A percentile compares a stretch with the other conserved stretches of the same genome.
Conservation (phyloP, 2,888 invertebrate genomes). For the Bombylius discolor region DNA sequence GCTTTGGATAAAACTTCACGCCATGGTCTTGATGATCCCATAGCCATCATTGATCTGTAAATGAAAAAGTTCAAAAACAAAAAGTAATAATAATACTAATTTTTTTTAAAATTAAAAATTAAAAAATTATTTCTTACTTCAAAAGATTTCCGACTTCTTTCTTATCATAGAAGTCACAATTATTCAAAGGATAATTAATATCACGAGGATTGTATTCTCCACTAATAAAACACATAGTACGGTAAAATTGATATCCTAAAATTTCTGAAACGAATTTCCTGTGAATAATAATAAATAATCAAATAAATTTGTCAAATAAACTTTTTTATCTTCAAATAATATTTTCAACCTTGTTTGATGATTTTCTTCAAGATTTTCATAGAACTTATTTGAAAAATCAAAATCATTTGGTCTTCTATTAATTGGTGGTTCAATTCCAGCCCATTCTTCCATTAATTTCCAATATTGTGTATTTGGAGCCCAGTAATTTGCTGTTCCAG, state of each 20-base stretch:
- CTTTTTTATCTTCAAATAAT: constrained; percentile 5
- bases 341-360: constrained; percentile 24
- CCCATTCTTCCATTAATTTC: constrained; percentile 43
- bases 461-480: constrained; percentile 51
- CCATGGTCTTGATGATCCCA: constrained; percentile 46
- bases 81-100: neutral
- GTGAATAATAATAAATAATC: constrained; percentile 17
- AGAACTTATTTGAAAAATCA: constrained; percentile 60
- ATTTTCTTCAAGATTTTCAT: constrained; percentile 30
- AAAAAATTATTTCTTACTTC: constrained; percentile 3
- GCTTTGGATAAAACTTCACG: constrained; percentile 45
- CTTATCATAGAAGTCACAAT: constrained; percentile 55
- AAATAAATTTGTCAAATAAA: neutral
- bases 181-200: constrained; percentile 43
- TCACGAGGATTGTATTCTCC: constrained; percentile 46
- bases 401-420: constrained; percentile 48
- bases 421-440: constrained; percentile 49
- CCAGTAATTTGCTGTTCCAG: constrained; percentile 39
- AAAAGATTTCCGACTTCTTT: constrained; percentile 46
- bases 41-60: constrained; percentile 38
- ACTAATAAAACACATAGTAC: constrained; percentile 49
- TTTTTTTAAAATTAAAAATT: constrained; percentile 17
- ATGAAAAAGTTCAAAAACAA: constrained; percentile 4
- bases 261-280: constrained; percentile 62
- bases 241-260: constrained; percentile 50